phyloP scores from a whole-genome alignment of 2,797 vertebrate species.

The Botia almorhae region DNA sequence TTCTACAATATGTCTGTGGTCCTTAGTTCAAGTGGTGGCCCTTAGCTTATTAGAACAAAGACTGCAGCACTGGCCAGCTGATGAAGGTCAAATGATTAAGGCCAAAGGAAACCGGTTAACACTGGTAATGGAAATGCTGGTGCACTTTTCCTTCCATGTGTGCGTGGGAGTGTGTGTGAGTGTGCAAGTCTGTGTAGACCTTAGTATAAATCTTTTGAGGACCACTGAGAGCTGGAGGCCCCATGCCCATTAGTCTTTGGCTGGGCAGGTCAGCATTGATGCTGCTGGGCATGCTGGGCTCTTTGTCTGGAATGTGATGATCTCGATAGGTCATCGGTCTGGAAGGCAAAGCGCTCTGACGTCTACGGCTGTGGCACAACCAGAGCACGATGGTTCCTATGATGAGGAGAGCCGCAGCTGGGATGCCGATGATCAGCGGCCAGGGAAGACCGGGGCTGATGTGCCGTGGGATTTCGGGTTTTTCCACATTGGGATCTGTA shows the following conservation, averaged over 20 bases:
- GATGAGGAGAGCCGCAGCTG: slow-evolving; percentile 70
- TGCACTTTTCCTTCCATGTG: slow-evolving; percentile 69
- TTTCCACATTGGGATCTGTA: slow-evolving; percentile 64
- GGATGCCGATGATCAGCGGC: slow-evolving; percentile 73
- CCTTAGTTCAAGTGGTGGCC: slow-evolving; percentile 28
- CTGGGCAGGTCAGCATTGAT: slow-evolving; percentile 48
- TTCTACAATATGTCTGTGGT: slow-evolving; percentile 26
- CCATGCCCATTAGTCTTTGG: slow-evolving; percentile 60
- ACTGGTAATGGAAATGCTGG: slow-evolving; percentile 73
- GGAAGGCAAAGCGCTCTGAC: slow-evolving; percentile 53
- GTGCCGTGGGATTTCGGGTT: slow-evolving; percentile 60
- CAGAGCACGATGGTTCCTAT: slow-evolving; percentile 71
- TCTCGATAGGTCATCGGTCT: slow-evolving; percentile 52
- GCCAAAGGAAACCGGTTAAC: slow-evolving; percentile 51
- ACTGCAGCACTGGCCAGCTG: slow-evolving; percentile 52
- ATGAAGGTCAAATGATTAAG: slow-evolving; percentile 17
- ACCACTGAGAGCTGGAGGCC: slow-evolving; percentile 35
- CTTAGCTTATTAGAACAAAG: slow-evolving; percentile 48
- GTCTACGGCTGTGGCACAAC: slow-evolving; percentile 69
- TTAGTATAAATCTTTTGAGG: slow-evolving; percentile 65
- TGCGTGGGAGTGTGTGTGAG: slow-evolving; percentile 66
- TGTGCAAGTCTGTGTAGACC: slow-evolving; percentile 70
- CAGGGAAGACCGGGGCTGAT: slow-evolving; percentile 70
- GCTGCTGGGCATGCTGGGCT: slow-evolving; percentile 43
- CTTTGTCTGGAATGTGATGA: slow-evolving; percentile 63